Evolutionary conservation across 1,140 invertebrate genomes (phyloP).

Genomic region (Apis mellifera): DNA sequence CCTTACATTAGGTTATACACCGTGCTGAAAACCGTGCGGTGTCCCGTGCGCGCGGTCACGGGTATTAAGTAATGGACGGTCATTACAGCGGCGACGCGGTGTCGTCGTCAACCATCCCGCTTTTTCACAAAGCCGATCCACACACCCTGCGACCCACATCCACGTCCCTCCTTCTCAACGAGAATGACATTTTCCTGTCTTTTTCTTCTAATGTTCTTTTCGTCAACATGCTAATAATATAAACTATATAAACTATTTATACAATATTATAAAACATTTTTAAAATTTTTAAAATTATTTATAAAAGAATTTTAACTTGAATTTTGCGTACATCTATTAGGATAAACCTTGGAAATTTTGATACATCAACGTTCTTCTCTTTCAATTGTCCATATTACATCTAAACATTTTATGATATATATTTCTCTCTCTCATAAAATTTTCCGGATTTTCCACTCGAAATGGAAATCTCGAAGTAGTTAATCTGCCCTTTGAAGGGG

Average conservation of each 20-base stretch:
- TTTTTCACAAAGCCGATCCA: conserved; percentile 63
- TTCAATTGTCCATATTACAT: no score
- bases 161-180: conserved; percentile 72
- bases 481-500: neutral
- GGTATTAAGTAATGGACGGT: conserved; percentile 68
- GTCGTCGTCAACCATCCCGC: conserved; percentile 43
- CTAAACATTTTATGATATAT: no score
- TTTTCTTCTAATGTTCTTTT: neutral
- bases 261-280: no score
- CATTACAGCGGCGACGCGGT: conserved; percentile 67
- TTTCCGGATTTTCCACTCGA: neutral
- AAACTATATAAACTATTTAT: no score
- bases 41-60: conserved; percentile 37
- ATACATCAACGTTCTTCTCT: no score
- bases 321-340: no score
- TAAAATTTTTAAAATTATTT: no score
- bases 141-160: conserved; percentile 74
- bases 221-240: no score
- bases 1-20: neutral
- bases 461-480: no score
- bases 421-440: no score
- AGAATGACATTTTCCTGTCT: conserved; percentile 67
- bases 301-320: no score
- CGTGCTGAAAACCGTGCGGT: neutral
- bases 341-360: no score